phyloP scores from a whole-genome alignment of 2,113 vertebrate species.

The Oxyruncus cristatus region DNA sequence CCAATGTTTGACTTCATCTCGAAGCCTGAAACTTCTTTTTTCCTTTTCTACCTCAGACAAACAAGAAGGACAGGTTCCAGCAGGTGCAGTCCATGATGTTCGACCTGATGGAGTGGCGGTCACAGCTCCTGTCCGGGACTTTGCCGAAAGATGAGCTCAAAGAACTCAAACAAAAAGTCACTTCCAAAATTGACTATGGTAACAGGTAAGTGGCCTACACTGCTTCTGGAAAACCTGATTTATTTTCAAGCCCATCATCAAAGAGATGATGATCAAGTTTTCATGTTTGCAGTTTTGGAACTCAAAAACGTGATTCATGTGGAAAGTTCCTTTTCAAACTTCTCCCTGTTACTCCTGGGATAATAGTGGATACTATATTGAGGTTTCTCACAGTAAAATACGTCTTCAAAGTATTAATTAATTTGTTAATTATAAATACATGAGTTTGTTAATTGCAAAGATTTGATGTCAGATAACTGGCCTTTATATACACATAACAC shows the following conservation, averaged over 20 bases:
- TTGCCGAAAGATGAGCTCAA: constrained; percentile 95
- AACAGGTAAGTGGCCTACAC: constrained; percentile 81
- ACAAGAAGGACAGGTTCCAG: constrained; percentile 80
- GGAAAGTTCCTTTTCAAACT: background rate
- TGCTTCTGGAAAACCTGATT: background rate
- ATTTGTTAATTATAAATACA: background rate
- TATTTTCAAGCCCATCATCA: background rate
- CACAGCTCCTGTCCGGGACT: constrained; percentile 94
- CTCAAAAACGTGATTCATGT: background rate
- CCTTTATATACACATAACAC: background rate
- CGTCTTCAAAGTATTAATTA: background rate
- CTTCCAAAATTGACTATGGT: constrained; percentile 96
- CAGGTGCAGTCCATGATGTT: constrained; percentile 93
- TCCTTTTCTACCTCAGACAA: constrained; percentile 69
- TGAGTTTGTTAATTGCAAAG: background rate
- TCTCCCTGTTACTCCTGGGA: background rate
- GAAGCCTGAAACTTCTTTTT: background rate
- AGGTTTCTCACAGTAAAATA: background rate
- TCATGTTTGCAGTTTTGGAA: background rate
- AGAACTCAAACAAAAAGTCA: constrained; percentile 98
- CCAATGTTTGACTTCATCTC: background rate
- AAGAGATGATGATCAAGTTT: background rate
- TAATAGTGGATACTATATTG: background rate
- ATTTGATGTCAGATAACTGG: background rate
- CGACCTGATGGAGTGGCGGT: constrained; percentile 96